Evolutionary conservation across 2,888 invertebrate genomes (phyloP).

Genomic region (Biston stratarius): DNA sequence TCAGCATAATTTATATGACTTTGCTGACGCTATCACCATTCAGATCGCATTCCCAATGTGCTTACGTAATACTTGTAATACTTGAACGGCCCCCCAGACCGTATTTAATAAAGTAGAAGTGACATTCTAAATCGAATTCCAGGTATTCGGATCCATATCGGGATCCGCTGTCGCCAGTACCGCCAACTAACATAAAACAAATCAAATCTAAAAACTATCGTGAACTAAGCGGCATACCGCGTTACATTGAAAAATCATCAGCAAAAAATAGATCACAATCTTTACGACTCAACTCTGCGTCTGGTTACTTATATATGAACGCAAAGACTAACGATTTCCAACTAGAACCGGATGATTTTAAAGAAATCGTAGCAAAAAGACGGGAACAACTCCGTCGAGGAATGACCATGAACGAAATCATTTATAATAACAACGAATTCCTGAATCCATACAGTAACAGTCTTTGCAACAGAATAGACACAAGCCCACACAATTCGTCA

Average conservation of each 20-base stretch:
- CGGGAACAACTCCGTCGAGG: constrained; percentile 76
- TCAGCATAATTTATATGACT: no score
- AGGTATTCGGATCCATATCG: constrained; percentile 74
- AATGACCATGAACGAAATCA: constrained; percentile 73
- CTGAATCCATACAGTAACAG: constrained; percentile 62
- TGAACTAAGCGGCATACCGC: constrained; percentile 70
- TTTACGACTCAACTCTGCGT: constrained; percentile 79
- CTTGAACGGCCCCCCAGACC: no score
- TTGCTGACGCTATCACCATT: no score
- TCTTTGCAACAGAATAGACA: constrained; percentile 61
- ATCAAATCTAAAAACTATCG: constrained; percentile 71
- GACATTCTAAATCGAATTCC: constrained; percentile 49
- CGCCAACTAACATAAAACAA: constrained; percentile 74
- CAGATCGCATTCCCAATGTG: no score
- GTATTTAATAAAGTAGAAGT: no score
- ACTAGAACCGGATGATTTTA: constrained; percentile 79
- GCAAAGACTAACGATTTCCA: constrained; percentile 81
- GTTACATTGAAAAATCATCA: constrained; percentile 77
- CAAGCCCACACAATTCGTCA: constrained; percentile 73
- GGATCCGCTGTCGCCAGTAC: constrained; percentile 79
- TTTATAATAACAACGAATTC: constrained; percentile 71
- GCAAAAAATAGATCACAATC: constrained; percentile 75
- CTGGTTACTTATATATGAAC: constrained; percentile 83
- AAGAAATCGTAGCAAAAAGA: constrained; percentile 77
- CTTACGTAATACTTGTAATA: no score